phyloP scores from a whole-genome alignment of 2,113 vertebrate genomes.

The Psittacula cyanocephala region DNA sequence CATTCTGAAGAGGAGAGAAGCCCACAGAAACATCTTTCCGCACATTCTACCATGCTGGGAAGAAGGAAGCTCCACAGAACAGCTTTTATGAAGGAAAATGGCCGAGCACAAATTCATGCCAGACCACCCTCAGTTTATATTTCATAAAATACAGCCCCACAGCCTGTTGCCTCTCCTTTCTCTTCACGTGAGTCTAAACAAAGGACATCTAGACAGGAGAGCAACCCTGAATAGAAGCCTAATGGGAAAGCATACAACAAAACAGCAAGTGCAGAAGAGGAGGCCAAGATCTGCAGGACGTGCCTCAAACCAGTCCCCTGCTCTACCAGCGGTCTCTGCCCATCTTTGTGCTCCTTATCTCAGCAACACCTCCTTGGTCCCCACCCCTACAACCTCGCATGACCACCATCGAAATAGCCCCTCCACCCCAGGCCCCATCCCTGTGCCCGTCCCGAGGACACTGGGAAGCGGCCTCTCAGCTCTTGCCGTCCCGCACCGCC shows the following conservation, averaged over 20 bases:
- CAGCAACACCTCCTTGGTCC: not conserved
- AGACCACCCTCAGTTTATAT: slow-evolving; percentile 4
- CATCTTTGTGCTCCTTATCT: slow-evolving; percentile 6
- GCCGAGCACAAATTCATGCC: slow-evolving; percentile 31
- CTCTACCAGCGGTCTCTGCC: not conserved
- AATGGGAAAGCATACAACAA: not conserved
- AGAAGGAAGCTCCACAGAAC: not conserved
- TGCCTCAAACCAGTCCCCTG: not conserved
- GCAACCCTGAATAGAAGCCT: not conserved
- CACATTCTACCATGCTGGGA: not conserved
- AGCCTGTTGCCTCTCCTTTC: slow-evolving; percentile 4
- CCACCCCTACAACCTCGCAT: not conserved
- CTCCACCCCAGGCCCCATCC: not conserved
- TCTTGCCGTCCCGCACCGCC: not conserved
- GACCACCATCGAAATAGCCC: not conserved
- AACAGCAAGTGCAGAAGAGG: not conserved
- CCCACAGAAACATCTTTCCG: not conserved
- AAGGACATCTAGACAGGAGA: slow-evolving; percentile 36
- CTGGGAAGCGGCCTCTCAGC: not conserved
- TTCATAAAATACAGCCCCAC: not conserved
- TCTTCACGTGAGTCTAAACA: slow-evolving; percentile 46
- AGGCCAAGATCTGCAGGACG: not conserved
- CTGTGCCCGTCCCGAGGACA: not conserved
- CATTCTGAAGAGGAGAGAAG: not conserved
- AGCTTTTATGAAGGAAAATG: slow-evolving; percentile 48